These are phyloP conservation scores for Tipula lateralis DNA, from an alignment of 2,888 invertebrate species.

Conservation along the genomic window DNA sequence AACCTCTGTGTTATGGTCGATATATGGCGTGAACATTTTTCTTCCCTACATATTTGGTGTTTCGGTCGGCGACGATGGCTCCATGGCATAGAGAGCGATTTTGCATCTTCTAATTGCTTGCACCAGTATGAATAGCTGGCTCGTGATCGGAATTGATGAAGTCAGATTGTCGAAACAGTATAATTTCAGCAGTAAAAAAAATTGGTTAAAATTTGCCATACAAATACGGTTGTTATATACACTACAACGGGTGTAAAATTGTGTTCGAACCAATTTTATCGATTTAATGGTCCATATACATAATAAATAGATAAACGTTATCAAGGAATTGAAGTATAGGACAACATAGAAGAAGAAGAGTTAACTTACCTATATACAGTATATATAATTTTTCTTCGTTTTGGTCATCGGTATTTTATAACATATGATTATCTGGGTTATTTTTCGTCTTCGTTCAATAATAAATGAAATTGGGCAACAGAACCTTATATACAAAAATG, in stretches of 20 bases:
- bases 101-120: too few species aligned
- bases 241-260: background rate
- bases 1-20: too few species aligned
- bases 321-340: background rate
- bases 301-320: background rate
- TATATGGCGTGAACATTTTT: too few species aligned
- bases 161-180: too few species aligned
- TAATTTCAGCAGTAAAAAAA: too few species aligned
- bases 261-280: background rate
- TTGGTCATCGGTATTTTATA: background rate
- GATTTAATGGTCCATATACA: background rate
- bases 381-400: background rate
- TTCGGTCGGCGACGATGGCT: too few species aligned
- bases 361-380: background rate
- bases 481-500: background rate
- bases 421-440: constrained; percentile 19
- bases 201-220: too few species aligned
- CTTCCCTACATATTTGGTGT: too few species aligned
- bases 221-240: background rate
- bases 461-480: background rate
- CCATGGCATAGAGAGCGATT: too few species aligned
- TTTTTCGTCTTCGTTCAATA: background rate
- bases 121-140: too few species aligned
- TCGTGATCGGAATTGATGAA: too few species aligned
- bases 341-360: background rate